Conservation (phyloP, 64 coral and sea anemone genomes). For the Pocillopora damicornis region DNA sequence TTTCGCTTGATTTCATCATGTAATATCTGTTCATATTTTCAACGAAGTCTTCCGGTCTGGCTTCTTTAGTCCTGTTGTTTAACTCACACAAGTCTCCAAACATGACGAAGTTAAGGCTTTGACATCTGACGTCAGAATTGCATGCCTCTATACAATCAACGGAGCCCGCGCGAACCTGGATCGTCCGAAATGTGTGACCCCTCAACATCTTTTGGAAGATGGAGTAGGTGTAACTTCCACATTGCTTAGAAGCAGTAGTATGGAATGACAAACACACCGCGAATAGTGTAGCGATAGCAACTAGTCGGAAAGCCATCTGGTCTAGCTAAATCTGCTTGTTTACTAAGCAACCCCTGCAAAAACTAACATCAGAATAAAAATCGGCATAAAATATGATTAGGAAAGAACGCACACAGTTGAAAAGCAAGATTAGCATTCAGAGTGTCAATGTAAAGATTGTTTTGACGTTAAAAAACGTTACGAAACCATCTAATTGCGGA, state of each 20-base stretch:
- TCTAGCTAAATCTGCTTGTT: too few species aligned
- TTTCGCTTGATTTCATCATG: not conserved
- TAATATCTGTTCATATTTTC: not conserved
- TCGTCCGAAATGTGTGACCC: not conserved
- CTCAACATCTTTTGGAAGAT: not conserved
- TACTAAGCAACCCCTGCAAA: too few species aligned
- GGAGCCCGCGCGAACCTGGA: not conserved
- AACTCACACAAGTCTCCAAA: slow-evolving; percentile 6
- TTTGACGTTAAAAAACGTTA: too few species aligned
- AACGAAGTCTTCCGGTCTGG: slow-evolving; percentile 1
- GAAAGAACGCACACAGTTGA: too few species aligned
- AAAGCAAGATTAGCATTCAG: too few species aligned
- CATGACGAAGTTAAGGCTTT: not conserved
- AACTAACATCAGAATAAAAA: too few species aligned
- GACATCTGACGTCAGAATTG: slow-evolving; percentile 14
- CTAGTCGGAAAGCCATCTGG: too few species aligned
- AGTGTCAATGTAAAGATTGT: too few species aligned
- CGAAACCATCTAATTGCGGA: too few species aligned
- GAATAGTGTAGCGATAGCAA: not conserved
- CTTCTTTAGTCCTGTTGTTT: not conserved
- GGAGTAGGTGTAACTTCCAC: not conserved
- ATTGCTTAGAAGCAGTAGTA: not conserved
- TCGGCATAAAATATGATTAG: too few species aligned
- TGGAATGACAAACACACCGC: not conserved
- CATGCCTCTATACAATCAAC: not conserved